Conservation (phyloP, 2,797 vertebrate species). For the Sphenopsis melanotis region DNA sequence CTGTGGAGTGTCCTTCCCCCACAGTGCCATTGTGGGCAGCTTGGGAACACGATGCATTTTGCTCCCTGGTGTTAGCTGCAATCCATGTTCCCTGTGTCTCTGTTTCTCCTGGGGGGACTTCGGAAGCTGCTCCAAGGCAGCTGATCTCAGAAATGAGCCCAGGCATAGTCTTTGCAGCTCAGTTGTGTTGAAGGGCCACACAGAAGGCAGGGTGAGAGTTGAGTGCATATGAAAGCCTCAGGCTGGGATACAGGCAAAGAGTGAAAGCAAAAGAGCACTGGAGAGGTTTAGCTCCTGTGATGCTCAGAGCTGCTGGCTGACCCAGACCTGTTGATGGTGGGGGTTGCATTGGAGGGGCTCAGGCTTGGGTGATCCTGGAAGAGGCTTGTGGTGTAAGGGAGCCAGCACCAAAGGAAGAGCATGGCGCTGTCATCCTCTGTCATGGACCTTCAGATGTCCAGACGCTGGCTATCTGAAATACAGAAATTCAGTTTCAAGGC, state of each 20-base stretch:
- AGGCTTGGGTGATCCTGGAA: not conserved
- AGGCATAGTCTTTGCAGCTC: not conserved
- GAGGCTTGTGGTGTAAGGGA: not conserved
- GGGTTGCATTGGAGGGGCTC: not conserved
- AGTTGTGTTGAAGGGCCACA: fast-evolving
- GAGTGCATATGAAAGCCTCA: not conserved
- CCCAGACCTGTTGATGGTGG: fast-evolving
- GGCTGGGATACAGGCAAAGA: not conserved
- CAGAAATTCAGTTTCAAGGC: not conserved
- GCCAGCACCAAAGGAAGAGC: not conserved
- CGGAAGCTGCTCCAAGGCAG: not conserved
- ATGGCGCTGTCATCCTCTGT: fast-evolving
- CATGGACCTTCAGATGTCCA: fast-evolving
- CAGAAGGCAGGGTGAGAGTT: not conserved
- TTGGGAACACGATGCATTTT: not conserved
- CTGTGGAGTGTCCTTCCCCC: not conserved
- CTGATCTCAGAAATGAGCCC: not conserved
- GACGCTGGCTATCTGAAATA: not conserved
- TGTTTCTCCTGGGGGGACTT: not conserved
- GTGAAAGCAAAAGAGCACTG: fast-evolving
- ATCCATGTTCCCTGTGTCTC: not conserved
- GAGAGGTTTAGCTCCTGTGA: not conserved
- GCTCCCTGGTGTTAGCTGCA: not conserved
- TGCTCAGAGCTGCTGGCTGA: not conserved
- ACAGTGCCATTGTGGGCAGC: fast-evolving